Percentiles rank a stretch among this genome's conserved stretches.
Conservation (phyloP, 2,888 invertebrate species). For the Coelopa pilipes region DNA sequence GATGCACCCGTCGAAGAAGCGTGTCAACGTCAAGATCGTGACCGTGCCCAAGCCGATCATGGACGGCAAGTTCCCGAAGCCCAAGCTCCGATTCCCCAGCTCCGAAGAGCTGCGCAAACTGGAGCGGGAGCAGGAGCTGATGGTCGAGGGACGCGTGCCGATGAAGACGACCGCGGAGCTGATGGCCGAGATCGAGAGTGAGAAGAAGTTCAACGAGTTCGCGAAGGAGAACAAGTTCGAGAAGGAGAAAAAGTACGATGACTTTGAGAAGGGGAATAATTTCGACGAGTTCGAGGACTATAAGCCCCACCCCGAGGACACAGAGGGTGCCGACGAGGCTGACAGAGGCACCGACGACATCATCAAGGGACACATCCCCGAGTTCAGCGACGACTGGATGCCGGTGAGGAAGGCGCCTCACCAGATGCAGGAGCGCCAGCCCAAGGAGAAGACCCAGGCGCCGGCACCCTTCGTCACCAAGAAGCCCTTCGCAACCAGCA, state of each 20-base stretch:
- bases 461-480: not conserved
- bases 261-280: not conserved
- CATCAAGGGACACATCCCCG: conserved; percentile 53
- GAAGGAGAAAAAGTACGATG: conserved; percentile 45
- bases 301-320: not conserved
- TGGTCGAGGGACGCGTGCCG: conserved; percentile 57
- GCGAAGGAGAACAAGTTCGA: conserved; percentile 33
- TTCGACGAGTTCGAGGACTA: too few relatives aligned
- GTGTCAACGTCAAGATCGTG: conserved; percentile 48
- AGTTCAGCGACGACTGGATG: conserved; percentile 60
- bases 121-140: conserved; percentile 62
- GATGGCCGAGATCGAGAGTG: conserved; percentile 46
- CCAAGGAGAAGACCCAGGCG: conserved; percentile 10
- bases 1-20: conserved; percentile 56
- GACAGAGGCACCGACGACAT: conserved; percentile 48
- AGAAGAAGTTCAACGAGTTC: conserved; percentile 39
- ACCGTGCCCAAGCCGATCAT: conserved; percentile 49
- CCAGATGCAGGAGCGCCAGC: conserved; percentile 43
- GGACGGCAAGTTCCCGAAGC: conserved; percentile 30
- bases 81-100: conserved; percentile 44
- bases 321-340: not conserved
- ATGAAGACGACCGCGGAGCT: conserved; percentile 48
- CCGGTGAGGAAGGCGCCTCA: conserved; percentile 47
- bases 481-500: conserved; percentile 46
- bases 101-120: conserved; percentile 51